phyloP scores from a whole-genome alignment of 2,797 vertebrate genomes.

The Chromobotia macracanthus region DNA sequence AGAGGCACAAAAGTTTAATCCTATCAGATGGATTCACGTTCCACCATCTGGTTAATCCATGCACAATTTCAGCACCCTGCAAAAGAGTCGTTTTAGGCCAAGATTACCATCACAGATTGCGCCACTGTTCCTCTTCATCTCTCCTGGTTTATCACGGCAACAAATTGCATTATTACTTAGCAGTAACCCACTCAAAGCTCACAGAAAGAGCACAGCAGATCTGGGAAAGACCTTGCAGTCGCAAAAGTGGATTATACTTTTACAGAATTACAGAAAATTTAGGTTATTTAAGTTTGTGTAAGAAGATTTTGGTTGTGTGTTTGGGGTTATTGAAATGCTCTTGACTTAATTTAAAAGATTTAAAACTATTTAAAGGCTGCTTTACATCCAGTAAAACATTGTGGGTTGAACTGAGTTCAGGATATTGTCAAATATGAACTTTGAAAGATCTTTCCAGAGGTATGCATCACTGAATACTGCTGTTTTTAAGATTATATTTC shows the following conservation, averaged over 20 bases:
- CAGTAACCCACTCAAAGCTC: constrained; percentile 36
- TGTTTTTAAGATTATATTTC: too few relatives aligned
- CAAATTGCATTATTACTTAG: constrained; percentile 74
- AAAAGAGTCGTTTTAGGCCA: constrained; percentile 82
- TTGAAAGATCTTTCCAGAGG: background rate
- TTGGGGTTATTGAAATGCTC: constrained; percentile 46
- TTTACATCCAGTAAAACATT: constrained; percentile 16
- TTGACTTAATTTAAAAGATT: constrained; percentile 65
- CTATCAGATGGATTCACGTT: constrained; percentile 96
- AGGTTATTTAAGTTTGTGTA: constrained; percentile 48
- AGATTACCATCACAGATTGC: constrained; percentile 83
- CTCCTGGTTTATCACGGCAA: constrained; percentile 76
- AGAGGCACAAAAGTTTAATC: constrained; percentile 91
- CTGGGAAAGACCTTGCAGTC: constrained; percentile 20
- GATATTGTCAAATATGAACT: background rate
- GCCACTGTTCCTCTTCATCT: constrained; percentile 70
- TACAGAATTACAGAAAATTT: constrained; percentile 72
- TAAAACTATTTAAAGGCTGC: constrained; percentile 49
- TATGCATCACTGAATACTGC: too few relatives aligned
- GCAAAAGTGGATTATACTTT: constrained; percentile 76
- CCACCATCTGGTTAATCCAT: constrained; percentile 96
- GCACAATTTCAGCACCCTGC: constrained; percentile 83
- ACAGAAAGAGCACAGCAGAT: constrained; percentile 7
- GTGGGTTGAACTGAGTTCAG: background rate
- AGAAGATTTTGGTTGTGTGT: constrained; percentile 51